Conservation (phyloP, 2,797 vertebrate genomes). For the Selene dorsalis region DNA sequence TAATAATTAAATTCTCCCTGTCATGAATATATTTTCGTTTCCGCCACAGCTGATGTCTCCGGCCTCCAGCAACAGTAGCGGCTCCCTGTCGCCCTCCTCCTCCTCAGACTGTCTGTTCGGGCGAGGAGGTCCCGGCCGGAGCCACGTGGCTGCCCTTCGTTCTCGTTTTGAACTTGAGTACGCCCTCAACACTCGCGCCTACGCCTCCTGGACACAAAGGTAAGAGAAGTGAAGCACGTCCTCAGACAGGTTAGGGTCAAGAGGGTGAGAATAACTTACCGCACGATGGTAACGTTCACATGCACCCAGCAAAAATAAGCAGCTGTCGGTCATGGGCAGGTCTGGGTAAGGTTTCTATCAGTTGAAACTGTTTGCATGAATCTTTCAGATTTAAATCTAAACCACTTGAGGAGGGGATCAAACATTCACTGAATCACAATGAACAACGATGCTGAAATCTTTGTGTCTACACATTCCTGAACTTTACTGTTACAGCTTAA, state of each 20-base stretch:
- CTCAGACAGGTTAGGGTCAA: conserved; percentile 15
- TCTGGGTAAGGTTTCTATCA: background rate
- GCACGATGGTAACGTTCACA: background rate
- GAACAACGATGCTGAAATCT: background rate
- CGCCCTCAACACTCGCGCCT: conserved; percentile 89
- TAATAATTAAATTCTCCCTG: background rate
- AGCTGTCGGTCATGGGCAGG: no score
- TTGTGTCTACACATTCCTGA: background rate
- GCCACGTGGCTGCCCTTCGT: conserved; percentile 91
- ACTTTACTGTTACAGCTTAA: background rate
- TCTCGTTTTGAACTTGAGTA: conserved; percentile 94
- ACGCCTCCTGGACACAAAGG: conserved; percentile 88
- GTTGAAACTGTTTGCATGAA: background rate
- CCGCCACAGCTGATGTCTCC: conserved; percentile 91
- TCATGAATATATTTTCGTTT: background rate
- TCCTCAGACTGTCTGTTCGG: conserved; percentile 90
- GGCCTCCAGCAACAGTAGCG: conserved; percentile 95
- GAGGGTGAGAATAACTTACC: conserved; percentile 15
- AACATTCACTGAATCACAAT: background rate
- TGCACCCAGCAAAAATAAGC: background rate
- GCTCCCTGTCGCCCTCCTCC: conserved; percentile 92
- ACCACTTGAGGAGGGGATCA: background rate
- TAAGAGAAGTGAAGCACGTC: conserved; percentile 56
- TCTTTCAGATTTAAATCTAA: background rate
- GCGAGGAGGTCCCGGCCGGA: conserved; percentile 88